Conservation (phyloP, 1,140 invertebrate species). For the Teleopsis dalmanni region DNA sequence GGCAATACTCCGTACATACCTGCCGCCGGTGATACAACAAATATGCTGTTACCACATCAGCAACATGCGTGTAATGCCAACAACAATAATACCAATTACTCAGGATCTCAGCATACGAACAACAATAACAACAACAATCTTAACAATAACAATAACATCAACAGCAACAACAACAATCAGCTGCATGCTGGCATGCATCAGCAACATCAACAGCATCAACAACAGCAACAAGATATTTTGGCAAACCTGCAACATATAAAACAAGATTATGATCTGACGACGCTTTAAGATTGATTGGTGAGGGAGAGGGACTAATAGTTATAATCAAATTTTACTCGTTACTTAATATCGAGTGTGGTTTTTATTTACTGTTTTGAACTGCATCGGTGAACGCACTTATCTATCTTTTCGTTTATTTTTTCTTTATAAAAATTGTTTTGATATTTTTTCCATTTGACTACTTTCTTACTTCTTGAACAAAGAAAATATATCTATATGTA, state of each 20-base stretch:
- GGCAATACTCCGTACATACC: conserved; percentile 38
- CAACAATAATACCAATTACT: conserved; percentile 5
- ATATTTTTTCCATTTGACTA: no score
- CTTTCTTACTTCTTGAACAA: no score
- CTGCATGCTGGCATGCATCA: conserved; percentile 26
- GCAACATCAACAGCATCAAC: conserved; percentile 22
- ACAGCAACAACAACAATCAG: conserved; percentile 25
- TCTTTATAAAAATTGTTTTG: no score
- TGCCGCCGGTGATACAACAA: conserved; percentile 24
- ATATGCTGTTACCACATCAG: conserved; percentile 12
- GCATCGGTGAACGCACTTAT: neutral
- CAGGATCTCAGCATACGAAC: conserved; percentile 8
- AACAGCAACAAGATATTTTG: conserved; percentile 38
- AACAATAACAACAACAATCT: conserved; percentile 18
- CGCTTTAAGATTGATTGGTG: conserved; percentile 54
- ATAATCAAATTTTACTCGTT: neutral
- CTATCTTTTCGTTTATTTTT: no score
- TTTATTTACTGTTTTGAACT: neutral
- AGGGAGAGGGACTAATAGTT: neutral
- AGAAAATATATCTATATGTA: no score
- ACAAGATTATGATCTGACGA: conserved; percentile 65
- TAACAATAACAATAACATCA: conserved; percentile 16
- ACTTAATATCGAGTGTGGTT: neutral
- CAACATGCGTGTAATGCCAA: conserved; percentile 6
- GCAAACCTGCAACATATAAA: conserved; percentile 50